These are phyloP conservation scores for Porphyrio hochstetteri DNA, from an alignment of 2,113 vertebrate species.

Conservation along the genomic window DNA sequence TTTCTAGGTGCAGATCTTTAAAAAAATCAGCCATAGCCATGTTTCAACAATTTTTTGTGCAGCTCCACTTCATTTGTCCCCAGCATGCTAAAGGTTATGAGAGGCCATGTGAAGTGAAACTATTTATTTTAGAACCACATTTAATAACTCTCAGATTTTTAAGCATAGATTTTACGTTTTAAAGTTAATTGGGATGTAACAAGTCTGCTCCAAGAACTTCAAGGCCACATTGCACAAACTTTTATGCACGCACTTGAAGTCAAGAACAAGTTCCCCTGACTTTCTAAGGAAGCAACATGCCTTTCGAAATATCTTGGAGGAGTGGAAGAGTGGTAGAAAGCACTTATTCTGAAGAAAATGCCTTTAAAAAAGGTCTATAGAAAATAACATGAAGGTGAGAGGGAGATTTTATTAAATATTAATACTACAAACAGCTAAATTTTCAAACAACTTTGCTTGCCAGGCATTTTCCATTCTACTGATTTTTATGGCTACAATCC, in stretches of 20 bases:
- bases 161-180: background rate
- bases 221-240: background rate
- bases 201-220: background rate
- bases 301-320: background rate
- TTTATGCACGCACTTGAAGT: background rate
- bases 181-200: background rate
- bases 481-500: background rate
- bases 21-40: background rate
- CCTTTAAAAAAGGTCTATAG: background rate
- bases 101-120: background rate
- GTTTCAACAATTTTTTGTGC: background rate
- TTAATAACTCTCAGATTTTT: background rate
- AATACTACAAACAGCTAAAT: background rate
- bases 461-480: background rate
- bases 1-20: constrained; percentile 15
- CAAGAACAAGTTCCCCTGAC: background rate
- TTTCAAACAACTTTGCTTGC: background rate
- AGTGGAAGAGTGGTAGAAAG: background rate
- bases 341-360: background rate
- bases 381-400: background rate
- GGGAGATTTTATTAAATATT: background rate
- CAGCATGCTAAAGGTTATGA: background rate
- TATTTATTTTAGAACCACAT: background rate
- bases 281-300: background rate
- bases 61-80: background rate